Evolutionary conservation across 2,888 invertebrate genomes (phyloP), one percentile per base, ranked within the genome.

Genomic region (Drosophila affinis): DNA sequence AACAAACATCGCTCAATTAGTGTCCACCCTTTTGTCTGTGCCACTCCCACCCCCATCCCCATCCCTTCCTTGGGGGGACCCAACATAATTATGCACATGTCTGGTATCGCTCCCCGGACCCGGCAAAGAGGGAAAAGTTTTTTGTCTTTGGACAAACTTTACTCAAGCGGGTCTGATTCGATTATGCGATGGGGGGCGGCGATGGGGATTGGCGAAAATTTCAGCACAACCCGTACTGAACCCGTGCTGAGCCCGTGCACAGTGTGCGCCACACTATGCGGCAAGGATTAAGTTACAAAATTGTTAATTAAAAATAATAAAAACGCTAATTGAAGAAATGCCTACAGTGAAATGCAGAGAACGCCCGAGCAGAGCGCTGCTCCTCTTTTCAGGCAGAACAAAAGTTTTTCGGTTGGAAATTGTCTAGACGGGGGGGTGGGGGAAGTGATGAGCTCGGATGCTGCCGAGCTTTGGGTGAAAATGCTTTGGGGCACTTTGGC

Each of bases 251-350:
- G 3, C 21, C 21, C 21, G 21, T 21, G 39, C 39, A 14, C 39
- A 14, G 39, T 32, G 58, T 61, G 61, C 61, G 69, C 45, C 68
- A 54, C 69, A 53, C 53, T 65, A 54, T 27, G 57, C 70, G 44
- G 54, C 55, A 72, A 56, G 79, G 82, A 87, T 85, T 84, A 81
- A 87, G 84, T 85, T 87, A 77, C 84, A 72, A 85, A 78, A 84
- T 85, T 85, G 84, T 85, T 85, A 85, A 85, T 85, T 85, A 87
- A 85, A 87, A 85, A 85, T 85, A 87, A 85, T 85, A 87, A 85
- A 87, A 85, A 80, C 85, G 84, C 82, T 85, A 87, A 85, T 84
- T 85, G 84, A 80, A 84, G 86, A 65, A 81, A 76, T 80, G 84
- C 85, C 87, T 84, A 81, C 72, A 69, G 84, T 45, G 49, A 21